A percentile compares a stretch with the other conserved stretches of the same genome.
Evolutionary conservation across 2,113 vertebrate genomes (phyloP).

Genomic region (Fulica atra): DNA sequence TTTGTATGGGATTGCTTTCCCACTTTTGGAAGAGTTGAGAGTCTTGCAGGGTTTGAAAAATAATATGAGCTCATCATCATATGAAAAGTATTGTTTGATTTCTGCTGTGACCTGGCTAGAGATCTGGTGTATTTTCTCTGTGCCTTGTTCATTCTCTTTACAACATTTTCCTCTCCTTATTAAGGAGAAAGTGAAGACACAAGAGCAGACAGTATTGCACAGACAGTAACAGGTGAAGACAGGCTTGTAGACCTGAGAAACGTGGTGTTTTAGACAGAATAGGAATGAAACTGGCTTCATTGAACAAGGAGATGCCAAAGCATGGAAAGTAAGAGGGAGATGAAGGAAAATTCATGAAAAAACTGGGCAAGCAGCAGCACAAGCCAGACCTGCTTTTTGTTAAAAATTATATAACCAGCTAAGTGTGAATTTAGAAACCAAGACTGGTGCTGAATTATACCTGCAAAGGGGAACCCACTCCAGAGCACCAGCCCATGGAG

Average conservation of each 20-base stretch:
- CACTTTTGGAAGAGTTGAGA: not conserved
- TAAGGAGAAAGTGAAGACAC: not conserved
- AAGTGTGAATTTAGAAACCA: not conserved
- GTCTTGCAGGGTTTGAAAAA: not conserved
- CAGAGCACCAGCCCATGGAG: not conserved
- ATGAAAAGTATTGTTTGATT: not conserved
- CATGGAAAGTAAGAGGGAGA: not conserved
- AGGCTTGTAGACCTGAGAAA: not conserved
- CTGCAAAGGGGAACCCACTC: not conserved
- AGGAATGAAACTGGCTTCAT: not conserved
- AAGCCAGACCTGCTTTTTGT: not conserved
- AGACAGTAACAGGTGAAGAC: not conserved
- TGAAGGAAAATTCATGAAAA: not conserved
- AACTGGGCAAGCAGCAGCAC: not conserved
- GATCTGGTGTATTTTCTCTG: not conserved
- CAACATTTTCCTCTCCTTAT: not conserved
- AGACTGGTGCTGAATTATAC: not conserved
- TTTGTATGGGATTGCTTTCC: not conserved
- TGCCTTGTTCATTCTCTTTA: not conserved
- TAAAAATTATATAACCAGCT: not conserved
- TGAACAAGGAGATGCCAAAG: not conserved
- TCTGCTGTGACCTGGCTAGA: not conserved
- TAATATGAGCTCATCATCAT: not conserved
- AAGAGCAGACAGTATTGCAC: not conserved
- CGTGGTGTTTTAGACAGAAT: not conserved